Evolutionary conservation across 2,797 vertebrate genomes (phyloP), one percentile per base, ranked within the genome.

Genomic region (Hypotaenidia okinawae): DNA sequence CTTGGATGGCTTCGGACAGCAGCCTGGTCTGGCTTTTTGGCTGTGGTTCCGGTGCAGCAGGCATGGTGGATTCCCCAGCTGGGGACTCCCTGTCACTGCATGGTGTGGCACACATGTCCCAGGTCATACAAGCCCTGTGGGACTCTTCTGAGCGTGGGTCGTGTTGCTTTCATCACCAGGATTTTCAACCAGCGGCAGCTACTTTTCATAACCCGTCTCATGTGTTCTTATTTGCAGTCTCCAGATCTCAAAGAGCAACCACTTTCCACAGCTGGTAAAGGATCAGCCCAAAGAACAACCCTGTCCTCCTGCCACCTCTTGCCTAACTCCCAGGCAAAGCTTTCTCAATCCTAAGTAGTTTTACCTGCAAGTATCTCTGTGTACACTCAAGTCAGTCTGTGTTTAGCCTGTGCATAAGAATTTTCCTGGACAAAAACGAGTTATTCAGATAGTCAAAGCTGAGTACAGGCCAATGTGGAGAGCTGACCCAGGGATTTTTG

Each of bases 1-100:
- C 69, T 63, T 28, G 32, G 21, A 14, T 1, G 3, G 67, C 80
- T 84, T 23, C 80, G 69, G 85, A 41, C 73, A 84, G 70, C 73
- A 84, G 77, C 85, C 79, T 35, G 55, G n/a, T n/a, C 5, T 11
- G 59, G 18, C 6, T 30, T 81, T 81, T 47, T 79, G 90, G 73
- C 76, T 1, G 15, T 66, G 52, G 77, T 28, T 81, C 32, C 83
- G 0, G 0, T 0, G 0, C 51, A 75, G 87, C 67, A 41, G 37
- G 59, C 1, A 0, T 49, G 89, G 54, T 49, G 87, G 58, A 64
- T 62, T 90, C 74, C 87, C 79, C 62, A 32, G 8, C 61, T 17
- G 51, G 86, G 91, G 75, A 92, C 78, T 92, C 91, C 86, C 62
- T 2, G 4, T 28, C 0, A 0, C 63, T 95, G 77, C 81, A 70